Evolutionary conservation across 1,140 invertebrate genomes (phyloP).

Genomic region (Lethrus apterus): DNA sequence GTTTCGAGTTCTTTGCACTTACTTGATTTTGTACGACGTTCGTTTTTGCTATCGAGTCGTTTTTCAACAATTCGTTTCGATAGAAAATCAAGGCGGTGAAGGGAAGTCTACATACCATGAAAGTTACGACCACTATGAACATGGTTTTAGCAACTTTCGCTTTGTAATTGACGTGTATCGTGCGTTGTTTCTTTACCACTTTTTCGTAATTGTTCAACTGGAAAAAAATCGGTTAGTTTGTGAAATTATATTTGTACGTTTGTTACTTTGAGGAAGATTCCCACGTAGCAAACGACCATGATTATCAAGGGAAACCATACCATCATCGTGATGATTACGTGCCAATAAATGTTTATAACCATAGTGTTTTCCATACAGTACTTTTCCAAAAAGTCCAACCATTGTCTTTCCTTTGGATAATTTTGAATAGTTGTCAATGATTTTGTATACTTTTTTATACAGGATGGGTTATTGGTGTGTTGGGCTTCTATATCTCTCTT

Average conservation of each 20-base stretch:
- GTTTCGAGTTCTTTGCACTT: too few relatives aligned
- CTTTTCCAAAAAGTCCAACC: conserved; percentile 60
- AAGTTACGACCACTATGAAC: conserved; percentile 58
- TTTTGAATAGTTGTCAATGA: too few relatives aligned
- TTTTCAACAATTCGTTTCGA: conserved; percentile 46
- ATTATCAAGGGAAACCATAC: conserved; percentile 64
- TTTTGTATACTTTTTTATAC: too few relatives aligned
- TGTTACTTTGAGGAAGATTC: conserved; percentile 56
- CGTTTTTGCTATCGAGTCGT: conserved; percentile 5
- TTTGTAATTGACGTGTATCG: conserved; percentile 53
- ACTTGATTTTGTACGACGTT: conserved; percentile 36
- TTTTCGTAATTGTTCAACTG: conserved; percentile 54
- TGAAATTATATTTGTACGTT: conserved; percentile 1
- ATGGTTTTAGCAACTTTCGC: conserved; percentile 60
- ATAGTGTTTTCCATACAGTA: conserved; percentile 59
- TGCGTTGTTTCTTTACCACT: conserved; percentile 45
- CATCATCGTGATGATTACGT: conserved; percentile 58
- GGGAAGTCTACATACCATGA: conserved; percentile 59
- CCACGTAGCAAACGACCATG: conserved; percentile 59
- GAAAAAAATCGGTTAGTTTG: conserved; percentile 18
- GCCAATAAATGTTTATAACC: conserved; percentile 62
- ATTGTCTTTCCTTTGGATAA: conserved; percentile 52
- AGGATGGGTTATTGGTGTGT: too few relatives aligned
- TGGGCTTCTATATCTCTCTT: too few relatives aligned
- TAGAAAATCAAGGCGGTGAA: conserved; percentile 60